phyloP scores from a whole-genome alignment of 2,888 invertebrate genomes.

The Hetaerina titia region DNA sequence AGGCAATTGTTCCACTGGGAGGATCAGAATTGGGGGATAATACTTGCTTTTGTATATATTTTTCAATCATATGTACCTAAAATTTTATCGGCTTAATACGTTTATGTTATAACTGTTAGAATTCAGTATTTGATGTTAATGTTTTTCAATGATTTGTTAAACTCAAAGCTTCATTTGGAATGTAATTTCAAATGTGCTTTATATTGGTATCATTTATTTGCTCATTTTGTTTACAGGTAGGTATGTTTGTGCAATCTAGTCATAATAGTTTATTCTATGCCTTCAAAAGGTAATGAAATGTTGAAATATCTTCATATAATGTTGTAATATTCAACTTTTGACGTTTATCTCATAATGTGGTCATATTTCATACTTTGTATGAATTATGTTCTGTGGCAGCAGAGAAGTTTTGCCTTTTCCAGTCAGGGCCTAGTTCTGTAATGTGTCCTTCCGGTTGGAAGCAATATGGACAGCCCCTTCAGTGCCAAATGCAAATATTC shows the following conservation, averaged over 20 bases:
- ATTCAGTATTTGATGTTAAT: background rate
- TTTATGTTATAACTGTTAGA: background rate
- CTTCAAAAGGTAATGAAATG: background rate
- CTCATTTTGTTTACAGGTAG: background rate
- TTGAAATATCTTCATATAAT: background rate
- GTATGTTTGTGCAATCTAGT: background rate
- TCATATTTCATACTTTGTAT: no score
- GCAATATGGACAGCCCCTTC: no score
- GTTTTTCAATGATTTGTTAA: background rate
- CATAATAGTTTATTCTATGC: background rate
- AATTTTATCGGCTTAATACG: background rate
- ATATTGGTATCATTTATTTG: background rate
- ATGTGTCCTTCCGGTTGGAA: no score
- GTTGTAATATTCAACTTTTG: background rate
- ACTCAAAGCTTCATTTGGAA: background rate
- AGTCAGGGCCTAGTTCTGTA: no score
- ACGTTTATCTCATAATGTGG: no score
- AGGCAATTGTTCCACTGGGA: background rate
- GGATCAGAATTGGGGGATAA: background rate
- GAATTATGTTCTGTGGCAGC: no score
- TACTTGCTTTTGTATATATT: background rate
- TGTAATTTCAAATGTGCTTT: background rate
- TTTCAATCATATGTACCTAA: background rate
- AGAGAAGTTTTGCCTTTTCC: no score
- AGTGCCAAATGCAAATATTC: no score